phyloP scores from a whole-genome alignment of 2,888 invertebrate species.

The Synanthedon tipuliformis region DNA sequence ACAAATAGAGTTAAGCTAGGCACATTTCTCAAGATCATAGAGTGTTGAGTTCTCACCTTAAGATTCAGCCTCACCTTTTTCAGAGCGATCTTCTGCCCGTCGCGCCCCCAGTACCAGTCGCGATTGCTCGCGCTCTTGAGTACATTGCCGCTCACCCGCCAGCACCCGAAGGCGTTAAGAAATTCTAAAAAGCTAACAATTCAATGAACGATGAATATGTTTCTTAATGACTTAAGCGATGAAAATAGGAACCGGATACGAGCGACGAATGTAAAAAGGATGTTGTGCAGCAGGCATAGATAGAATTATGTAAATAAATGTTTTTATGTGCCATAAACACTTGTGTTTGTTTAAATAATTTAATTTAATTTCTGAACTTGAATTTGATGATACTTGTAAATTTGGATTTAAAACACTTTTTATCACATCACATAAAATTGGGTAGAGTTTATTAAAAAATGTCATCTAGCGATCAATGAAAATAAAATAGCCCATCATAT shows the following conservation, averaged over 20 bases:
- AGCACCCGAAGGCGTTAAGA: conserved; percentile 1
- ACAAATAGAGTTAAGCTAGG: too few relatives aligned
- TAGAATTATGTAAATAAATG: not conserved
- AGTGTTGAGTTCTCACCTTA: not conserved
- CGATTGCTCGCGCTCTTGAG: conserved; percentile 30
- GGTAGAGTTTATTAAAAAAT: too few relatives aligned
- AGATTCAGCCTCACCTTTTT: too few relatives aligned
- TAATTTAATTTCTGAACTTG: too few relatives aligned
- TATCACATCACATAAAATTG: too few relatives aligned
- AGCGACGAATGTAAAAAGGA: not conserved
- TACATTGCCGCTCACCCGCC: conserved; percentile 31
- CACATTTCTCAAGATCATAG: too few relatives aligned
- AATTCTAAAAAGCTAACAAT: too few relatives aligned
- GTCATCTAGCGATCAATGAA: too few relatives aligned
- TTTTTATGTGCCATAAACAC: not conserved
- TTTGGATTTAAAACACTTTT: too few relatives aligned
- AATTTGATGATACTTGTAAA: too few relatives aligned
- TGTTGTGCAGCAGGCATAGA: not conserved
- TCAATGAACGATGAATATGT: too few relatives aligned
- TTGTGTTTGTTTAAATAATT: not conserved
- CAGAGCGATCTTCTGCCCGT: conserved; percentile 34
- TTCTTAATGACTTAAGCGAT: not conserved
- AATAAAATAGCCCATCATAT: too few relatives aligned
- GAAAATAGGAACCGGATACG: not conserved
- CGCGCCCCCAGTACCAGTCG: conserved; percentile 30